A percentile compares a stretch with the other conserved stretches of the same genome.
phyloP scores from a whole-genome alignment of 2,113 vertebrate genomes.

The Machaerirhynchus nigripectus region DNA sequence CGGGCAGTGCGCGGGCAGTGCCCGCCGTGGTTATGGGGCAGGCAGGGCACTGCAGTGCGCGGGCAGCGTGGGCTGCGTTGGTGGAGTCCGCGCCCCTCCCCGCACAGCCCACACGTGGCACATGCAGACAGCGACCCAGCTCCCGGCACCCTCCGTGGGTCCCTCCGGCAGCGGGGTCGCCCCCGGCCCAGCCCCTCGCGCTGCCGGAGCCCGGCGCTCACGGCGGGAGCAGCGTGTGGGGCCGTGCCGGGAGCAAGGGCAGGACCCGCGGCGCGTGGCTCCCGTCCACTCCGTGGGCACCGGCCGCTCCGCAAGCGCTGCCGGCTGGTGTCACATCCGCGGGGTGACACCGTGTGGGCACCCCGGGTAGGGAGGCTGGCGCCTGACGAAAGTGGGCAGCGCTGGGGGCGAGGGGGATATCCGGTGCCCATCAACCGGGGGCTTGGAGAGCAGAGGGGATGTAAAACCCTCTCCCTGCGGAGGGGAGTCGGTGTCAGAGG shows the following conservation, averaged over 20 bases:
- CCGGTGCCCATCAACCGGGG: fast-evolving
- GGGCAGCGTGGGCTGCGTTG: fast-evolving
- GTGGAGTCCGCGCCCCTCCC: not conserved
- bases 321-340: not conserved
- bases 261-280: not conserved
- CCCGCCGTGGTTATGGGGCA: not conserved
- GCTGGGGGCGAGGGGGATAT: fast-evolving
- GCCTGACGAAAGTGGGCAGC: not conserved
- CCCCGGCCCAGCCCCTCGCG: fast-evolving
- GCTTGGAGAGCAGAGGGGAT: not conserved
- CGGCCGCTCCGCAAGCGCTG: not conserved
- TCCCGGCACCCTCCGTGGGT: not conserved
- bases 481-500: fast-evolving
- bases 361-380: not conserved
- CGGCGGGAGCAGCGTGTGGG: fast-evolving
- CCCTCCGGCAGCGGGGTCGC: fast-evolving
- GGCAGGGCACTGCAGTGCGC: not conserved
- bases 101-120: not conserved
- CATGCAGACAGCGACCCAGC: not conserved
- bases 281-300: not conserved
- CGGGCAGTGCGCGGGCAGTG: not conserved
- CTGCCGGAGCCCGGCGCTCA: fast-evolving
- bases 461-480: not conserved
- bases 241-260: not conserved
- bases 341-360: not conserved